Evolutionary conservation across 2,888 invertebrate species (phyloP).

Genomic region (Drosophila pegasa): DNA sequence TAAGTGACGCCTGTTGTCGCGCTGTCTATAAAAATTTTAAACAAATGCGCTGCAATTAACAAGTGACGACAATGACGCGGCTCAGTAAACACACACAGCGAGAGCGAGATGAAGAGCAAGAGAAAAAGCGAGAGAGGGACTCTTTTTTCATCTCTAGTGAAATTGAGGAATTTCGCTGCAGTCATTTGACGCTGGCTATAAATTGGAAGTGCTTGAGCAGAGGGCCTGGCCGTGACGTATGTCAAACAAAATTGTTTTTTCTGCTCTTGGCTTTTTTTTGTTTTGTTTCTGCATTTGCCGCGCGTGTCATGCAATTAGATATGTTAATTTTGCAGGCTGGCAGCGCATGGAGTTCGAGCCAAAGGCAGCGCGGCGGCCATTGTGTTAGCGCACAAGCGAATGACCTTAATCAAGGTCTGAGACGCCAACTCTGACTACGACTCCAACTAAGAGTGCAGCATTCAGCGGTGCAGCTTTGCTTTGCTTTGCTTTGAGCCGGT

Average conservation of each 20-base stretch:
- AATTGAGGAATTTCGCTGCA: slow-evolving; percentile 43
- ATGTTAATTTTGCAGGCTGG: slow-evolving; percentile 52
- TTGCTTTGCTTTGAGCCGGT: slow-evolving; percentile 34
- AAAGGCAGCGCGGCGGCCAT: slow-evolving; percentile 38
- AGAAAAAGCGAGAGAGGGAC: no score
- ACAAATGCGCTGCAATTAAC: slow-evolving; percentile 43
- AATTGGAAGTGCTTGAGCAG: slow-evolving; percentile 14
- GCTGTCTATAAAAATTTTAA: slow-evolving; percentile 17
- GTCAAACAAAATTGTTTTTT: slow-evolving; percentile 43
- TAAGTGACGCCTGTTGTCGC: slow-evolving; percentile 24
- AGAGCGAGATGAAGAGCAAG: no score
- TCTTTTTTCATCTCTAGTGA: slow-evolving; percentile 33
- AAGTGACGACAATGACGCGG: slow-evolving; percentile 36
- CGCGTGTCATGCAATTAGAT: slow-evolving; percentile 59
- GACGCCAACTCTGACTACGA: slow-evolving; percentile 46
- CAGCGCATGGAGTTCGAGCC: slow-evolving; percentile 29
- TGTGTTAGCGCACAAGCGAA: slow-evolving; percentile 73
- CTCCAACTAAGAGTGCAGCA: slow-evolving; percentile 8
- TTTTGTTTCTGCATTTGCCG: slow-evolving; percentile 20
- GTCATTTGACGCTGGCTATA: slow-evolving; percentile 18
- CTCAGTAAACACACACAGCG: slow-evolving; percentile 2
- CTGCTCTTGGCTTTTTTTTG: not conserved
- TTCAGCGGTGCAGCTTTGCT: not conserved
- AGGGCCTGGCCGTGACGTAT: slow-evolving; percentile 33
- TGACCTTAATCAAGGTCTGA: slow-evolving; percentile 84